phyloP scores from a whole-genome alignment of 2,888 invertebrate genomes.

The Morpho helenor region DNA sequence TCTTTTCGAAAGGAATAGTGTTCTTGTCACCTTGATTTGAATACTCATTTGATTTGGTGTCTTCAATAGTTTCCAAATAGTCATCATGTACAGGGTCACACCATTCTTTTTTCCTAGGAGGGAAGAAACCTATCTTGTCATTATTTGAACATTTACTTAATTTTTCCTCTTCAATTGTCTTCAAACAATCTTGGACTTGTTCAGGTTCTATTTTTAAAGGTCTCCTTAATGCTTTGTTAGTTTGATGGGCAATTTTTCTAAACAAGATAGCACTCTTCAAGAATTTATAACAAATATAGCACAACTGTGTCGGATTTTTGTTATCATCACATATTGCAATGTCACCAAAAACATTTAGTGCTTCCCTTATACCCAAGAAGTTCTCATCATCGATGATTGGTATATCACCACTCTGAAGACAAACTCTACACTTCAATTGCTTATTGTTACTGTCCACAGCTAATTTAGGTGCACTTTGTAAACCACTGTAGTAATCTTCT shows the following conservation, averaged over 20 bases:
- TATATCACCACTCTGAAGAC: slow-evolving; percentile 46
- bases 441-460: slow-evolving; percentile 7
- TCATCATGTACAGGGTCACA: too few species aligned
- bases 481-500: slow-evolving; percentile 25
- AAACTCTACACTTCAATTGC: slow-evolving; percentile 45
- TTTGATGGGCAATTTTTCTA: slow-evolving; percentile 40
- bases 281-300: slow-evolving; percentile 48
- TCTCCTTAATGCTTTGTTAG: slow-evolving; percentile 30
- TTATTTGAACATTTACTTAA: not conserved
- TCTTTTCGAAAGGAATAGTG: slow-evolving; percentile 1
- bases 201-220: slow-evolving; percentile 29
- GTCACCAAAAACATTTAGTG: slow-evolving; percentile 42
- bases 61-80: too few species aligned
- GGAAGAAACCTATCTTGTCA: too few species aligned
- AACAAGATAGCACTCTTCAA: slow-evolving; percentile 49
- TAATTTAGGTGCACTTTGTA: slow-evolving; percentile 12
- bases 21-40: not conserved
- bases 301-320: slow-evolving; percentile 46
- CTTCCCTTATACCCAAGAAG: slow-evolving; percentile 37
- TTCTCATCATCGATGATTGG: slow-evolving; percentile 35
- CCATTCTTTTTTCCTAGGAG: too few species aligned
- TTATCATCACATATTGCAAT: slow-evolving; percentile 44
- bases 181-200: slow-evolving; percentile 3
- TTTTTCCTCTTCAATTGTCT: too few species aligned
- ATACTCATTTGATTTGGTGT: not conserved